Evolutionary conservation across 2,797 vertebrate genomes (phyloP).

Genomic region (Bradypodion ventrale): DNA sequence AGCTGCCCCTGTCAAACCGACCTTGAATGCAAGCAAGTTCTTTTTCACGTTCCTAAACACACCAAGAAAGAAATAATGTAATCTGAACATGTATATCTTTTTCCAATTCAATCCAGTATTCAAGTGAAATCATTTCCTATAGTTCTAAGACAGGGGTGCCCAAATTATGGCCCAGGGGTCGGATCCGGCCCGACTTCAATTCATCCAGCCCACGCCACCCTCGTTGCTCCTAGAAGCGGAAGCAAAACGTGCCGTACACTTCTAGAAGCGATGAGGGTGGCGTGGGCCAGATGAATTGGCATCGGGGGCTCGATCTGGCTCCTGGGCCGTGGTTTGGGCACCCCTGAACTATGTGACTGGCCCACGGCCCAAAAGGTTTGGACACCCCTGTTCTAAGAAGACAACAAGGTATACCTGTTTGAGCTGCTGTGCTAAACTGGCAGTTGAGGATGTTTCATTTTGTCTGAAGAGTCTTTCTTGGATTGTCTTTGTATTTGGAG

Average conservation of each 20-base stretch:
- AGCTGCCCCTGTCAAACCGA: constrained; percentile 84
- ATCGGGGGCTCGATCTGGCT: no score
- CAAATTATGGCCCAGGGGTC: no score
- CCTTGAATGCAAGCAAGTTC: constrained; percentile 89
- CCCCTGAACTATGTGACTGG: no score
- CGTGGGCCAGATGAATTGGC: no score
- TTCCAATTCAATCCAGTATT: background rate
- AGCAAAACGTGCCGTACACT: no score
- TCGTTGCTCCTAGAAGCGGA: no score
- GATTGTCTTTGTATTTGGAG: constrained; percentile 85
- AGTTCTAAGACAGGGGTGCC: no score
- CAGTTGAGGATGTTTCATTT: constrained; percentile 81
- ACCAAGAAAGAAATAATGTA: background rate
- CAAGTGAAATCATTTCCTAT: background rate
- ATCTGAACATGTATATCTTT: background rate
- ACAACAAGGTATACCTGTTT: constrained; percentile 80
- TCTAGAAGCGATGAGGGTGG: no score
- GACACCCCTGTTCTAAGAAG: background rate
- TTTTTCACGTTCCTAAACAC: constrained; percentile 86
- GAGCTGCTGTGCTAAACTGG: constrained; percentile 85
- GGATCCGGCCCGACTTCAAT: no score
- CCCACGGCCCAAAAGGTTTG: no score
- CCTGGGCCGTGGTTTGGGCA: no score
- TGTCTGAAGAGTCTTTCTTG: constrained; percentile 85
- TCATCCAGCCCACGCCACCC: no score